Percentiles rank a stretch among this genome's conserved stretches.
These are phyloP conservation scores for Pachypeltis micranthus DNA, from an alignment of 1,140 invertebrate genomes.

Conservation along the genomic window DNA sequence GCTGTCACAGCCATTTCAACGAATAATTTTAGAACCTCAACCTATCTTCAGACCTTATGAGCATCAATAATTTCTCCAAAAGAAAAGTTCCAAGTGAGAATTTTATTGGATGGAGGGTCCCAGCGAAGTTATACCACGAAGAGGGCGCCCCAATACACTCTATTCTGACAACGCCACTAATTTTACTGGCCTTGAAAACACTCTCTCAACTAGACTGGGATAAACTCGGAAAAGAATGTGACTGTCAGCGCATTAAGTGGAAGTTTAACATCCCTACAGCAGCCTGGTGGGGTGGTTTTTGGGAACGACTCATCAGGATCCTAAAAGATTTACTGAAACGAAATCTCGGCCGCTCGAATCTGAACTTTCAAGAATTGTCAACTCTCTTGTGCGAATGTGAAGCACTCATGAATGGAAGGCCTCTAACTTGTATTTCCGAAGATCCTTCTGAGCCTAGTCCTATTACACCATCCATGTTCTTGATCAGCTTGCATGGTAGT, in stretches of 20 bases:
- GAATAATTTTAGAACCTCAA: neutral
- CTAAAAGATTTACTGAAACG: too few relatives aligned
- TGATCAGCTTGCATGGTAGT: too few relatives aligned
- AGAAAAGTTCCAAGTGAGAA: neutral
- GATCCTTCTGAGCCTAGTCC: too few relatives aligned
- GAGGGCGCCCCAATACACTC: slow-evolving; percentile 17
- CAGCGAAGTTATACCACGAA: neutral
- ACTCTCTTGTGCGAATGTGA: too few relatives aligned
- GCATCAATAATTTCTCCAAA: neutral
- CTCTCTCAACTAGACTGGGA: neutral
- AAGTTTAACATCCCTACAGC: neutral
- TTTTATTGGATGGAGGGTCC: neutral
- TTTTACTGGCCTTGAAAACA: slow-evolving; percentile 21
- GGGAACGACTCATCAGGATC: too few relatives aligned
- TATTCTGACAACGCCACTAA: slow-evolving; percentile 26
- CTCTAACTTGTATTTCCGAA: too few relatives aligned
- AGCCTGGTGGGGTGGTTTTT: neutral
- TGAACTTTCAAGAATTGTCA: too few relatives aligned
- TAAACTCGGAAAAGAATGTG: neutral
- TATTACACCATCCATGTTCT: too few relatives aligned
- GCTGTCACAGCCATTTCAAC: neutral
- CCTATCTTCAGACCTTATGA: neutral
- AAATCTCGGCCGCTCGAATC: too few relatives aligned
- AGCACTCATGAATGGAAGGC: too few relatives aligned
- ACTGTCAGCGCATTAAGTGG: neutral